These are phyloP conservation scores for Camarhynchus parvulus DNA, from an alignment of 2,113 vertebrate genomes.

Conservation along the genomic window DNA sequence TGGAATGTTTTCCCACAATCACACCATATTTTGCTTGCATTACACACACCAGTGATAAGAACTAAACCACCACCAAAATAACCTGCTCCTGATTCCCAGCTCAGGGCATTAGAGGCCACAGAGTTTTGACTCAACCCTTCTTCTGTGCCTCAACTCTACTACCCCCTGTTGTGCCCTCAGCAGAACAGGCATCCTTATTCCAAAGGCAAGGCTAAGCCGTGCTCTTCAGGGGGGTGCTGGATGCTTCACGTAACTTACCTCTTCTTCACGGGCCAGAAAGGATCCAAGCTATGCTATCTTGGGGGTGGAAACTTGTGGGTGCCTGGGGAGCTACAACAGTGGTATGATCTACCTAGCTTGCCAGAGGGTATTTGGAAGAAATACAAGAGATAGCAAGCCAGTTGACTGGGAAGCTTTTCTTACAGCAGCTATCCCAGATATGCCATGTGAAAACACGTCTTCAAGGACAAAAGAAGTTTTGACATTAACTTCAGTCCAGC, in stretches of 20 bases:
- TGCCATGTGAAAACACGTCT: neutral
- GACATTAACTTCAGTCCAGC: neutral
- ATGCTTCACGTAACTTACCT: neutral
- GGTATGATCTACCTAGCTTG: neutral
- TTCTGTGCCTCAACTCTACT: neutral
- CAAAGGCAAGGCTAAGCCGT: neutral
- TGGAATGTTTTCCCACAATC: neutral
- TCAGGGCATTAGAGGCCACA: neutral
- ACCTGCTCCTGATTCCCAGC: neutral
- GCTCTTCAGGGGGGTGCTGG: neutral
- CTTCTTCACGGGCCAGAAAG: neutral
- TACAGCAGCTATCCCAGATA: conserved; percentile 25
- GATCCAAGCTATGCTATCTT: neutral
- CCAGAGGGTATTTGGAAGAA: neutral
- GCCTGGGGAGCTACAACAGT: neutral
- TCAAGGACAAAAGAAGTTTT: conserved; percentile 1
- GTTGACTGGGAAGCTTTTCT: neutral
- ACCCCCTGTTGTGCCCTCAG: neutral
- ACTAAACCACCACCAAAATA: neutral
- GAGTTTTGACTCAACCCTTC: neutral
- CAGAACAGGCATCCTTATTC: neutral
- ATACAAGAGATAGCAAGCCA: neutral
- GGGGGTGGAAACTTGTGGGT: neutral
- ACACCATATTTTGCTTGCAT: neutral
- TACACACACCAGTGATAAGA: neutral